Percentiles rank a stretch among this genome's conserved stretches.
These are phyloP conservation scores for Galemys pyrenaicus DNA, from an alignment of 2,113 vertebrate species.

Conservation along the genomic window DNA sequence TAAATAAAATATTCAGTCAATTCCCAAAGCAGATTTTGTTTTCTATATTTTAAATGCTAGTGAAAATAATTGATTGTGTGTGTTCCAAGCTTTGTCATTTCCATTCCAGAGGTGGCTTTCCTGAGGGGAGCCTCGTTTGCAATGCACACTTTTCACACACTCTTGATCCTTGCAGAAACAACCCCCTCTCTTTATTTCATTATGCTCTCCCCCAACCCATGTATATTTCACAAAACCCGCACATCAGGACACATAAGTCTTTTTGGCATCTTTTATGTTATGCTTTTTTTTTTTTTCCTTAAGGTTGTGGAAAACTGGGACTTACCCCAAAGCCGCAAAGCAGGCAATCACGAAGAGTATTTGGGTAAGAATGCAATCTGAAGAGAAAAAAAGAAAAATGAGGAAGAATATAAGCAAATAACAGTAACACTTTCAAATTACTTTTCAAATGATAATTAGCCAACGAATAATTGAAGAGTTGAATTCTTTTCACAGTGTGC, in stretches of 20 bases:
- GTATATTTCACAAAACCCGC: conserved; percentile 79
- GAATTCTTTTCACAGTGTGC: conserved; percentile 85
- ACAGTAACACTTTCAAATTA: conserved; percentile 81
- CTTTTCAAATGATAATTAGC: conserved; percentile 82
- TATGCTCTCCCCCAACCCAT: neutral
- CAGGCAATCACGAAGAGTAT: conserved; percentile 85
- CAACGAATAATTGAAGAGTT: conserved; percentile 82
- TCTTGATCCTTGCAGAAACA: conserved; percentile 69
- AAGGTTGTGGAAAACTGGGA: conserved; percentile 84
- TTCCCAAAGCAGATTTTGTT: conserved; percentile 83
- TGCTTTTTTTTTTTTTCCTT: conserved; percentile 79
- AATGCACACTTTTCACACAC: conserved; percentile 69
- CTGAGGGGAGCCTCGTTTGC: conserved; percentile 70
- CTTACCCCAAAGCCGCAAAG: conserved; percentile 86
- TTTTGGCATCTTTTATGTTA: conserved; percentile 79
- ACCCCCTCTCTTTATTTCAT: conserved; percentile 71
- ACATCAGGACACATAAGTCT: conserved; percentile 76
- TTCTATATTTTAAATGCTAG: conserved; percentile 84
- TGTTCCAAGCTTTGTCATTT: conserved; percentile 80
- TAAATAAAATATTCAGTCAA: conserved; percentile 83
- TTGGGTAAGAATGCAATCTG: conserved; percentile 87
- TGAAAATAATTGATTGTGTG: conserved; percentile 81
- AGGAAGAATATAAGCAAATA: conserved; percentile 84
- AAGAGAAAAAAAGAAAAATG: conserved; percentile 74
- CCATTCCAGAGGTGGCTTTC: conserved; percentile 73